A percentile compares a stretch with the other conserved stretches of the same genome.
phyloP scores from a whole-genome alignment of 2,888 invertebrate species.

The Rhagophthalmus giganteus region DNA sequence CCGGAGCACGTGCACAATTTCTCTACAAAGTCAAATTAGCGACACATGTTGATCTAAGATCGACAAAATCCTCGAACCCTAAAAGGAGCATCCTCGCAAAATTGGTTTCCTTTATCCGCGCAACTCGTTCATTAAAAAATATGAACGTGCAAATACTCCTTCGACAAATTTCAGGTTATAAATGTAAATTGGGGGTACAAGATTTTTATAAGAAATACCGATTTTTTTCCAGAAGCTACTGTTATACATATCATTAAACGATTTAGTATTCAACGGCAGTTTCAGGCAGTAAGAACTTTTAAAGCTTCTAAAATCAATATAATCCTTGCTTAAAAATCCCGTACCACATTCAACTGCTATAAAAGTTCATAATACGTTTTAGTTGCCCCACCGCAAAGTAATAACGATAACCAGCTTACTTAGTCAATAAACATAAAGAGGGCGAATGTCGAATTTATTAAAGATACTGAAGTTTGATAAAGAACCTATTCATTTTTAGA shows the following conservation, averaged over 20 bases:
- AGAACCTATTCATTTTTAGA: no score
- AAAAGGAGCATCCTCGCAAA: not conserved
- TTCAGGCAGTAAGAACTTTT: slow-evolving; percentile 11
- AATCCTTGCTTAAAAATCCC: slow-evolving; percentile 16
- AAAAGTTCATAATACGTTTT: slow-evolving; percentile 8
- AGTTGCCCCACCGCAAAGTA: not conserved
- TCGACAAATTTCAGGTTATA: not conserved
- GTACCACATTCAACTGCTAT: slow-evolving; percentile 6
- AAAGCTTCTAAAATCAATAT: slow-evolving; percentile 12
- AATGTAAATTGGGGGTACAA: not conserved
- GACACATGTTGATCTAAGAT: not conserved
- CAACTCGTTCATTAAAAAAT: not conserved
- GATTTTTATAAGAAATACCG: slow-evolving; percentile 2
- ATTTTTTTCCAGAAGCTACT: not conserved
- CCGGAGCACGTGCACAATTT: not conserved
- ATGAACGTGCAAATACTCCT: not conserved
- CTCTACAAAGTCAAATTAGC: not conserved
- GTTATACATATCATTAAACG: slow-evolving; percentile 6
- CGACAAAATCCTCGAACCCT: not conserved
- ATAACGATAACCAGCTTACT: no score
- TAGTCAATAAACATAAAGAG: no score
- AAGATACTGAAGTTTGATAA: no score
- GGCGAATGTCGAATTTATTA: no score
- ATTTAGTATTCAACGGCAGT: slow-evolving; percentile 9
- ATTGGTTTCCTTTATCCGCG: not conserved